Percentiles rank a stretch among this genome's conserved stretches.
Evolutionary conservation across 1,140 invertebrate genomes (phyloP).

Genomic region (Condylostylus longicornis): DNA sequence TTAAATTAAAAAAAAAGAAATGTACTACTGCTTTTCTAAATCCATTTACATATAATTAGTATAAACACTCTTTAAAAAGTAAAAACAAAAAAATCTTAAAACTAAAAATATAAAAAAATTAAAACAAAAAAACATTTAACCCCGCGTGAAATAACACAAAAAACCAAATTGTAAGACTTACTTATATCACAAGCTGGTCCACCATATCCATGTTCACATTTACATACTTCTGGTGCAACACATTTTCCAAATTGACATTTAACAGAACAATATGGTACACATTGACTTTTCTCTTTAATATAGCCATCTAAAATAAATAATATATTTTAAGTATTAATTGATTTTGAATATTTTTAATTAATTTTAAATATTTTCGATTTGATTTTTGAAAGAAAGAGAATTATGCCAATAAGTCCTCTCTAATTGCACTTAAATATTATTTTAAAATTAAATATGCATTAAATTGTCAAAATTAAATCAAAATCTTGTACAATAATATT

Average conservation of each 20-base stretch:
- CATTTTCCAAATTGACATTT: conserved; percentile 74
- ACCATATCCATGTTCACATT: conserved; percentile 74
- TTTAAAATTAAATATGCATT: too few relatives aligned
- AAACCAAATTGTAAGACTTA: conserved; percentile 39
- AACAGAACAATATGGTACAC: conserved; percentile 63
- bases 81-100: too few relatives aligned
- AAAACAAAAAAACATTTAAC: not conserved
- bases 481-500: too few relatives aligned
- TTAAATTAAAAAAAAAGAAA: too few relatives aligned
- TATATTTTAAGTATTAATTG: not conserved
- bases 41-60: too few relatives aligned
- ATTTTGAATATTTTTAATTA: not conserved
- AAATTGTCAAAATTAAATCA: too few relatives aligned
- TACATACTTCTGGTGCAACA: conserved; percentile 67
- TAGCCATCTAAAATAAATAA: conserved; percentile 42
- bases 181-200: conserved; percentile 75
- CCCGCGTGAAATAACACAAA: not conserved
- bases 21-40: too few relatives aligned
- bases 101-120: conserved; percentile 1
- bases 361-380: not conserved
- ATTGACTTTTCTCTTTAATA: conserved; percentile 42
- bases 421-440: too few relatives aligned
- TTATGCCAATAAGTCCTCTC: too few relatives aligned
- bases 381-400: conserved; percentile 2
- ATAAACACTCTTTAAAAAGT: too few relatives aligned